phyloP scores from a whole-genome alignment of 2,797 vertebrate species.

The Erethizon dorsatum region DNA sequence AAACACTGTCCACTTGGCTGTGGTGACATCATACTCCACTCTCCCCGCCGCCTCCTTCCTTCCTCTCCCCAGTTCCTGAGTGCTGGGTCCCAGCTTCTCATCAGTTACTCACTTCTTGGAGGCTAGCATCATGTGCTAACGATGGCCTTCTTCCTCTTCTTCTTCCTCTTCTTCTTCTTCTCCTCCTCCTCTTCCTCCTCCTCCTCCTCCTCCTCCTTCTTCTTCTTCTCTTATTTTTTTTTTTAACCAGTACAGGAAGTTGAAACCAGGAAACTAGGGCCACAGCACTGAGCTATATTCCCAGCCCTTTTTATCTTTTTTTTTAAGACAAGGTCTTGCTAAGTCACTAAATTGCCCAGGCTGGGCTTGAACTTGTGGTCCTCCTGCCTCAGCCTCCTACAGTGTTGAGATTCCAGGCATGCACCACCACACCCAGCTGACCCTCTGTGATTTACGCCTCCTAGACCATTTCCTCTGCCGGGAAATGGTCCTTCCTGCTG shows the following conservation, averaged over 20 bases:
- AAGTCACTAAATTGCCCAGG: neutral
- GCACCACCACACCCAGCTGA: neutral
- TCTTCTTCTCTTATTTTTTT: neutral
- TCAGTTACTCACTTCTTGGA: neutral
- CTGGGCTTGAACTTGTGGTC: neutral
- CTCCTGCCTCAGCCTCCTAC: neutral
- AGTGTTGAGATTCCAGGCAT: neutral
- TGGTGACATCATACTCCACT: neutral
- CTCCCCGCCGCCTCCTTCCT: neutral
- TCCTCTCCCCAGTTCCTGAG: neutral
- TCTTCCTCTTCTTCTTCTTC: no score
- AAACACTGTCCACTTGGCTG: fast-evolving
- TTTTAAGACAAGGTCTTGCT: neutral
- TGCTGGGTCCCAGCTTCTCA: neutral
- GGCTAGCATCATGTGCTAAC: neutral
- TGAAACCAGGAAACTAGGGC: neutral
- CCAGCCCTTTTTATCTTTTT: neutral
- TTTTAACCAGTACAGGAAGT: neutral
- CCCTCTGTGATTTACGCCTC: neutral
- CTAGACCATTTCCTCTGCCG: neutral
- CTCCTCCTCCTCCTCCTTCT: no score
- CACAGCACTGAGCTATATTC: neutral
- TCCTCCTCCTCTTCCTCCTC: no score
- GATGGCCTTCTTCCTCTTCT: neutral
- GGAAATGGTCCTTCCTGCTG: no score